These are phyloP conservation scores for Cuculus canorus DNA, from an alignment of 2,797 vertebrate species.

Conservation along the genomic window DNA sequence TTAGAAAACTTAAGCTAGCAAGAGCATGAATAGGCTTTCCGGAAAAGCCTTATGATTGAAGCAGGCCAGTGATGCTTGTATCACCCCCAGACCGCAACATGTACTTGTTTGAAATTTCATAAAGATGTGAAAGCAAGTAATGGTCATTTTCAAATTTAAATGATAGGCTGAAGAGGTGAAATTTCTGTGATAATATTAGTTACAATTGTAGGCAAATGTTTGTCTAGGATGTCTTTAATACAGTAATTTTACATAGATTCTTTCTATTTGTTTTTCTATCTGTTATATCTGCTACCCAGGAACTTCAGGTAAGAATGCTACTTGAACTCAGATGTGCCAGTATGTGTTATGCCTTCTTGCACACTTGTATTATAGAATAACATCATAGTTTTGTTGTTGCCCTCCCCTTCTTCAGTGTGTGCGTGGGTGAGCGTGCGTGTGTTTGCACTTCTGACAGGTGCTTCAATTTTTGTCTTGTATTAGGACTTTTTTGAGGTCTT, in stretches of 20 bases:
- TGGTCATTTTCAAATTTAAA: conserved; percentile 13
- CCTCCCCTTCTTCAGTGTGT: conserved; percentile 6
- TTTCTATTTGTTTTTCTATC: conserved; percentile 84
- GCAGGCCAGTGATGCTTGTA: neutral
- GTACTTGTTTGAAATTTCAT: neutral
- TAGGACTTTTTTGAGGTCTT: conserved; percentile 17
- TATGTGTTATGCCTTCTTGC: conserved; percentile 66
- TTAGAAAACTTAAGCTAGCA: neutral
- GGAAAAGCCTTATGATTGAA: neutral
- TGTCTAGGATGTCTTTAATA: conserved; percentile 55
- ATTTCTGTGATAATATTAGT: conserved; percentile 11
- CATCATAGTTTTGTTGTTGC: conserved; percentile 58
- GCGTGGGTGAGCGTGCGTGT: neutral
- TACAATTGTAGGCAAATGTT: conserved; percentile 60
- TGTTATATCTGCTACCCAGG: conserved; percentile 89
- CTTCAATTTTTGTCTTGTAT: conserved; percentile 31
- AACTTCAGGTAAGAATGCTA: conserved; percentile 95
- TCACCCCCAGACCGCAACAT: neutral
- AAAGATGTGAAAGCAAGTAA: neutral
- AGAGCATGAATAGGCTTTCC: neutral
- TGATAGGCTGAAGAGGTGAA: neutral
- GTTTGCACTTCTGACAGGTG: conserved; percentile 12
- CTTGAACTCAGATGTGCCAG: conserved; percentile 69
- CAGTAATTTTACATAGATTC: conserved; percentile 80
- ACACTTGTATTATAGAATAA: conserved; percentile 68